Evolutionary conservation across 1,140 invertebrate genomes (phyloP).

Genomic region (Anadara kagoshimensis): DNA sequence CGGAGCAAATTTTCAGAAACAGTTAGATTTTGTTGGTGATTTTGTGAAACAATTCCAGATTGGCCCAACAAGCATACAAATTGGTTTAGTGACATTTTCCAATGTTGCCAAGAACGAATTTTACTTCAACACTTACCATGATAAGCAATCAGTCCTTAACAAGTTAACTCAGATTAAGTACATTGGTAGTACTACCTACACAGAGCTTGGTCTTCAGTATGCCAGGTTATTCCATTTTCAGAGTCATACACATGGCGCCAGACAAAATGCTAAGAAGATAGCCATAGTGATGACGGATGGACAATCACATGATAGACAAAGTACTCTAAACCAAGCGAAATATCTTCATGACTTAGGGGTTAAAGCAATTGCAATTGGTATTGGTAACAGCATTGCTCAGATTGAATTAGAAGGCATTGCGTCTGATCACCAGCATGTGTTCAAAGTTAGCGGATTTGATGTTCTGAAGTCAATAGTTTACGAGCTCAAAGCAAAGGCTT

Average conservation of each 20-base stretch:
- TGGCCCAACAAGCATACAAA: background rate
- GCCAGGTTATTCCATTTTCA: background rate
- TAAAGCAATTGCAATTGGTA: slow-evolving; percentile 21
- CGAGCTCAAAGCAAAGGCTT: slow-evolving; percentile 37
- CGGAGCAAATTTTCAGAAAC: background rate
- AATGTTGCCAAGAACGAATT: background rate
- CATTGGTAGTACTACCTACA: background rate
- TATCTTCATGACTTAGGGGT: slow-evolving; percentile 2
- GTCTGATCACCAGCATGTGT: slow-evolving; percentile 19
- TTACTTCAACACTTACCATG: background rate
- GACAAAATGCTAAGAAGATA: background rate
- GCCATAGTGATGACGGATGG: background rate
- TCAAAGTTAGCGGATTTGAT: slow-evolving; percentile 38
- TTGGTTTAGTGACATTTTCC: background rate
- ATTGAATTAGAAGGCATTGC: slow-evolving; percentile 11
- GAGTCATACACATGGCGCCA: background rate
- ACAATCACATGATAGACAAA: background rate
- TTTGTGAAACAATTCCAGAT: background rate
- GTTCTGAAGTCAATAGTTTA: slow-evolving; percentile 35
- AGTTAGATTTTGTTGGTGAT: background rate
- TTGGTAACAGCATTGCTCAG: slow-evolving; percentile 3
- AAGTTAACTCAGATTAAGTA: background rate
- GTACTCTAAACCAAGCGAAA: slow-evolving; percentile 5
- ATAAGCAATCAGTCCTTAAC: background rate
- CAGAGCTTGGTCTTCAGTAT: background rate